These are phyloP conservation scores for Brachyhypopomus gauderio DNA, from an alignment of 2,113 vertebrate species.

Conservation along the genomic window DNA sequence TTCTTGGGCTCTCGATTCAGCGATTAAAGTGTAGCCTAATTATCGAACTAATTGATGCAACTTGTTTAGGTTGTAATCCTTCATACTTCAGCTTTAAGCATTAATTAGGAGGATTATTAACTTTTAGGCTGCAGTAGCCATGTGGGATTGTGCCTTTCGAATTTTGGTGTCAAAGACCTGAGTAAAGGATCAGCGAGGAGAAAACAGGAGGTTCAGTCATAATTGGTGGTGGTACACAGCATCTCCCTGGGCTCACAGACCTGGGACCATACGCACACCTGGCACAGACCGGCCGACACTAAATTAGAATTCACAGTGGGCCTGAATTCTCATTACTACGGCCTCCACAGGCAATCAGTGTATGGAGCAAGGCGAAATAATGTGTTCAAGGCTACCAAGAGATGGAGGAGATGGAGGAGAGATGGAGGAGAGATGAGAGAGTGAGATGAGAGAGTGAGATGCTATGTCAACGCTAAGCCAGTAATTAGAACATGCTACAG, in stretches of 20 bases:
- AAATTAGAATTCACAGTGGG: constrained; percentile 68
- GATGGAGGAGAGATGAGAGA: no score
- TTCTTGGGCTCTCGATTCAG: constrained; percentile 93
- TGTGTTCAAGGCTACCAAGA: constrained; percentile 51
- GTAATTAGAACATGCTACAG: constrained; percentile 63
- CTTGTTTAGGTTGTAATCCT: constrained; percentile 96
- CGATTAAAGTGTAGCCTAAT: constrained; percentile 94
- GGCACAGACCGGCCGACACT: constrained; percentile 58
- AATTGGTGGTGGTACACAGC: constrained; percentile 54
- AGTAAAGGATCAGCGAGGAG: constrained; percentile 51
- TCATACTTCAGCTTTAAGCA: constrained; percentile 88
- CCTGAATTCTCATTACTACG: constrained; percentile 64
- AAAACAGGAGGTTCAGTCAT: constrained; percentile 57
- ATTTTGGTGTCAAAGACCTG: constrained; percentile 73
- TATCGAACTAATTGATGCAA: constrained; percentile 95
- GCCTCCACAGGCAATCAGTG: constrained; percentile 58
- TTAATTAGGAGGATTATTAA: constrained; percentile 99
- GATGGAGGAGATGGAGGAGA: constrained; percentile 51
- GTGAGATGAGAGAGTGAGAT: constrained; percentile 67
- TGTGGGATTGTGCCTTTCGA: constrained; percentile 81
- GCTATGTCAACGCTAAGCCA: constrained; percentile 66
- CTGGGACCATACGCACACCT: constrained; percentile 57
- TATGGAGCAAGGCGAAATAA: constrained; percentile 65
- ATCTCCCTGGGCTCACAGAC: constrained; percentile 50
- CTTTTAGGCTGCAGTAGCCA: constrained; percentile 82